Percentiles rank a stretch among this genome's conserved stretches.
These are phyloP conservation scores for Teleopsis dalmanni DNA, from an alignment of 1,140 invertebrate species.

Conservation along the genomic window DNA sequence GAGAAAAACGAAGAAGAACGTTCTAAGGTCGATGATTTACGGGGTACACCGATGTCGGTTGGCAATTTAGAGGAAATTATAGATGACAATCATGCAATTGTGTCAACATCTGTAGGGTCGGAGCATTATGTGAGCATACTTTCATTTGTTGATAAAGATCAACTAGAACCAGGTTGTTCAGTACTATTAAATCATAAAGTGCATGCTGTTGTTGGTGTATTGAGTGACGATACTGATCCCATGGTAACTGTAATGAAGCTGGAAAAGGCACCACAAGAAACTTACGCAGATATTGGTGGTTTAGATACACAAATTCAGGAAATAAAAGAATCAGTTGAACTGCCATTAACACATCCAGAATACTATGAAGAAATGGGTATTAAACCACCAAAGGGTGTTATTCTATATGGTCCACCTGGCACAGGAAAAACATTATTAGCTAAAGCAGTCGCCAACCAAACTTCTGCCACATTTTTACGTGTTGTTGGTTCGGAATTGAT, in stretches of 20 bases:
- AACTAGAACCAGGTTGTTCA: constrained; percentile 97
- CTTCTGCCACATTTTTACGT: constrained; percentile 96
- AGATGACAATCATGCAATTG: constrained; percentile 99
- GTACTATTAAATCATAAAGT: constrained; percentile 98
- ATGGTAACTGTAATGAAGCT: constrained; percentile 99
- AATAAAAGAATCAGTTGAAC: constrained; percentile 98
- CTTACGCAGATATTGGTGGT: constrained; percentile 99
- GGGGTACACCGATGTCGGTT: constrained; percentile 99
- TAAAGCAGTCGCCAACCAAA: constrained; percentile 99
- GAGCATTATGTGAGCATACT: constrained; percentile 99
- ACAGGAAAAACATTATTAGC: constrained; percentile 97
- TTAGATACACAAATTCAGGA: constrained; percentile 99
- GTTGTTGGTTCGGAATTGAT: constrained; percentile 99
- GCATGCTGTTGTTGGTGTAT: constrained; percentile 96
- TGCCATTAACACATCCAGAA: constrained; percentile 98
- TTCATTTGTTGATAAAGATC: constrained; percentile 99
- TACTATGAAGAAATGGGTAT: constrained; percentile 99
- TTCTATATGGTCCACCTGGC: constrained; percentile 95
- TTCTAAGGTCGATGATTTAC: constrained; percentile 94
- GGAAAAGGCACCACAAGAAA: constrained; percentile 99
- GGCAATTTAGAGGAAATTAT: constrained; percentile 99
- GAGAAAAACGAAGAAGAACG: constrained; percentile 98
- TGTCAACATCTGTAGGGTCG: constrained; percentile 97
- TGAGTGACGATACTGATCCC: constrained; percentile 99
- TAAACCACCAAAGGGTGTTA: constrained; percentile 98